A percentile compares a stretch with the other conserved stretches of the same genome.
phyloP scores from a whole-genome alignment of 2,888 invertebrate species.

The Catonia carolina region DNA sequence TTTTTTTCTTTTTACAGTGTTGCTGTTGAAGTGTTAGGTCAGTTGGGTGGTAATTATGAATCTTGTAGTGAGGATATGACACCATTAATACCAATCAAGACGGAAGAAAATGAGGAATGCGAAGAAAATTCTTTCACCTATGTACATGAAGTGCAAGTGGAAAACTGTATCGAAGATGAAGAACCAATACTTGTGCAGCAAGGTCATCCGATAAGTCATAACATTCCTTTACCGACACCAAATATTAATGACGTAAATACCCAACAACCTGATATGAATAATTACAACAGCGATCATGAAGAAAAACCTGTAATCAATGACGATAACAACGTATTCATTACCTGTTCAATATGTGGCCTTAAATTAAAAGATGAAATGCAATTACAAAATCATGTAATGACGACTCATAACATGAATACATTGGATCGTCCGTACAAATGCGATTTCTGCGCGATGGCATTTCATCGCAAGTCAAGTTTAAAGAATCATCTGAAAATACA shows the following conservation, averaged over 20 bases:
- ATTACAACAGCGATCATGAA: not conserved
- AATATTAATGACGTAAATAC: no score
- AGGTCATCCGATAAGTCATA: no score
- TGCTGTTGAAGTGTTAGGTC: slow-evolving; percentile 14
- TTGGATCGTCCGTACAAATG: not conserved
- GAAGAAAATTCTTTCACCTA: no score
- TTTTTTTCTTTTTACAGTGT: slow-evolving; percentile 15
- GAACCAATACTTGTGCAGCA: not conserved
- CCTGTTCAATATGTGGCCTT: no score
- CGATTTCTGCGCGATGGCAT: slow-evolving; percentile 3
- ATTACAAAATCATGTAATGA: no score
- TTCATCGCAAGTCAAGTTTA: slow-evolving; percentile 8
- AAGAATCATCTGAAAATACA: slow-evolving; percentile 10
- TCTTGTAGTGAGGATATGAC: not conserved
- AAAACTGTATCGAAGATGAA: not conserved
- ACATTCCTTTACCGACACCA: no score
- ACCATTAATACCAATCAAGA: not conserved
- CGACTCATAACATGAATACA: no score
- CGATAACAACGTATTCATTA: no score
- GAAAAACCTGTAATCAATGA: no score
- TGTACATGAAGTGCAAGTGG: not conserved
- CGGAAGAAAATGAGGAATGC: not conserved
- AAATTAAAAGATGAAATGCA: no score
- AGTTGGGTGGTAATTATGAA: not conserved
- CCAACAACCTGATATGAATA: no score